phyloP scores from a whole-genome alignment of 2,113 vertebrate genomes.

The Cichladusa arquata region DNA sequence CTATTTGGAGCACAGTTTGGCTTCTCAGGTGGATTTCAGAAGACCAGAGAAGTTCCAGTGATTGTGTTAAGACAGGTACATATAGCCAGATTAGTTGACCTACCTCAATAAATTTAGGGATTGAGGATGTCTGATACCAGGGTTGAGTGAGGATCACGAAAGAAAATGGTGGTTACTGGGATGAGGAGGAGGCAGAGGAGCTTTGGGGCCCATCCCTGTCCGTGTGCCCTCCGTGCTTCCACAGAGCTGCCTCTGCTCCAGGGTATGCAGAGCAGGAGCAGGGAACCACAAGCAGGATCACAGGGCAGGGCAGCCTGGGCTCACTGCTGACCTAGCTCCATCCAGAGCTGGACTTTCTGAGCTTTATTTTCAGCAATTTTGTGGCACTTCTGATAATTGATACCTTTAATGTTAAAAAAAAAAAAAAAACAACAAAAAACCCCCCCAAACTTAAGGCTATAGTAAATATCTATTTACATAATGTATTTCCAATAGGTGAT shows the following conservation, averaged over 20 bases:
- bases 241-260: not conserved
- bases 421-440: not conserved
- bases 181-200: not conserved
- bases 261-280: not conserved
- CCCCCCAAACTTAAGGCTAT: not conserved
- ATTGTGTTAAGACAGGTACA: not conserved
- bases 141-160: not conserved
- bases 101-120: not conserved
- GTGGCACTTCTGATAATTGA: not conserved
- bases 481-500: not conserved
- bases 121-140: not conserved
- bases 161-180: too few species aligned
- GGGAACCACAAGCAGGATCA: not conserved
- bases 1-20: not conserved
- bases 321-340: not conserved
- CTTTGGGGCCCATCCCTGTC: not conserved
- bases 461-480: too few species aligned
- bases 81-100: not conserved
- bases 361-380: not conserved
- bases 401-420: not conserved
- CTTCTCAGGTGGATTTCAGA: not conserved
- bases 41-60: not conserved
- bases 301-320: not conserved
- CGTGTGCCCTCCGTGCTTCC: accelerated
- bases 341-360: not conserved